These are phyloP conservation scores for Ctenochaetus hawaiiensis DNA, from an alignment of 2,797 vertebrate species.

Conservation along the genomic window DNA sequence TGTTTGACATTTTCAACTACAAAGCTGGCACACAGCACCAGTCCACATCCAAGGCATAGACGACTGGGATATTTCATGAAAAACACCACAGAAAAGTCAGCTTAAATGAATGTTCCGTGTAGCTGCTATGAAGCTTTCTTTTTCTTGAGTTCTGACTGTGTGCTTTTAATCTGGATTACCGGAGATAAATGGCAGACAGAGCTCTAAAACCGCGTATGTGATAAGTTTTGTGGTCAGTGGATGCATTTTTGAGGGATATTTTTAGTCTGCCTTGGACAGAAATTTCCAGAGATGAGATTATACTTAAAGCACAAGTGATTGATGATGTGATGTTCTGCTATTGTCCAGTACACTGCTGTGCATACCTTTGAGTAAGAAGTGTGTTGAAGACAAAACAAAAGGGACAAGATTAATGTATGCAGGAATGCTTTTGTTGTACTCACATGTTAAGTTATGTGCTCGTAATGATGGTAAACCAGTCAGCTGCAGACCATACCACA, in stretches of 20 bases:
- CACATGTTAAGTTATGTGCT: conserved; percentile 72
- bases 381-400: conserved; percentile 52
- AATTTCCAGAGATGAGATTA: conserved; percentile 41
- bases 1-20: conserved; percentile 6
- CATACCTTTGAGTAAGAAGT: conserved; percentile 58
- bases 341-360: conserved; percentile 69
- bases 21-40: conserved; percentile 12
- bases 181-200: conserved; percentile 19
- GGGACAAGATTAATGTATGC: conserved; percentile 58
- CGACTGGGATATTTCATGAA: conserved; percentile 12
- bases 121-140: conserved; percentile 69
- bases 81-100: conserved; percentile 8
- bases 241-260: conserved; percentile 49
- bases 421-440: conserved; percentile 76
- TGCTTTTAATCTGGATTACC: conserved; percentile 63
- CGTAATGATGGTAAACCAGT: conserved; percentile 73
- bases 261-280: conserved; percentile 41
- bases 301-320: conserved; percentile 74
- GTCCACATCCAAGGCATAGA: conserved; percentile 19
- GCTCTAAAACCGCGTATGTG: conserved; percentile 40
- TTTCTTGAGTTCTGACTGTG: conserved; percentile 61
- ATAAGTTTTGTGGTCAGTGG: conserved; percentile 44
- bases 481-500: conserved; percentile 47
- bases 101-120: conserved; percentile 51
- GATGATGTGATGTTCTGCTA: conserved; percentile 70